A percentile compares a stretch with the other conserved stretches of the same genome.
These are phyloP conservation scores for Cyclina sinensis DNA, from an alignment of 1,140 invertebrate species.

Conservation along the genomic window DNA sequence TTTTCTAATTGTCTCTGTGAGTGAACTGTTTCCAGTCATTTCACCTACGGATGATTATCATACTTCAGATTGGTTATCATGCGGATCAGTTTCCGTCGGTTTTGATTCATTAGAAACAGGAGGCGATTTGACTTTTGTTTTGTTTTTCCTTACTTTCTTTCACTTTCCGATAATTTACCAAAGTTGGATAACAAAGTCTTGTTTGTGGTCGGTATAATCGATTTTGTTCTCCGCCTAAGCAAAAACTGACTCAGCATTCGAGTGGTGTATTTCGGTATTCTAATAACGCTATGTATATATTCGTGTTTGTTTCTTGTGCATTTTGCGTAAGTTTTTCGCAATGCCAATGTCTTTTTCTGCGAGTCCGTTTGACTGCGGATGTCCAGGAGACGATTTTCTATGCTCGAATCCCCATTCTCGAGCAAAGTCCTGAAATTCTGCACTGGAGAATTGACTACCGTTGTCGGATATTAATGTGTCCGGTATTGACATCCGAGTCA, in stretches of 20 bases:
- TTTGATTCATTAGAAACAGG: too few species aligned
- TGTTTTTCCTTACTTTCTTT: not conserved
- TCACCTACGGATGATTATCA: too few species aligned
- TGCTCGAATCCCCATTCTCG: slow-evolving; percentile 7
- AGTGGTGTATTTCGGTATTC: slow-evolving; percentile 24
- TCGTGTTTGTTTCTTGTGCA: not conserved
- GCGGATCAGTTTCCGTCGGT: too few species aligned
- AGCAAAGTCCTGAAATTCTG: slow-evolving; percentile 6
- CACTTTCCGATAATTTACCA: too few species aligned
- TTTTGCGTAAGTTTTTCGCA: slow-evolving; percentile 37
- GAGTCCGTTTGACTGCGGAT: not conserved
- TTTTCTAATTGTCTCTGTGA: too few species aligned
- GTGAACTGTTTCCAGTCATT: too few species aligned
- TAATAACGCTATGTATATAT: slow-evolving; percentile 4
- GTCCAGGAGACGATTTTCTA: not conserved
- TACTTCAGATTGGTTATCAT: too few species aligned
- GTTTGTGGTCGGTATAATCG: slow-evolving; percentile 55
- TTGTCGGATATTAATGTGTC: not conserved
- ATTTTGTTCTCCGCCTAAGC: slow-evolving; percentile 46
- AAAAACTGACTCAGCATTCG: slow-evolving; percentile 55
- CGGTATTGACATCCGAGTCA: not conserved
- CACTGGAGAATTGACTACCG: not conserved
- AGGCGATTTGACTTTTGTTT: slow-evolving; percentile 4
- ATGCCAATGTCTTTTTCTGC: slow-evolving; percentile 23
- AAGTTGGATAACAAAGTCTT: not conserved